phyloP scores from a whole-genome alignment of 2,113 vertebrate species.

The Saguinus midas region DNA sequence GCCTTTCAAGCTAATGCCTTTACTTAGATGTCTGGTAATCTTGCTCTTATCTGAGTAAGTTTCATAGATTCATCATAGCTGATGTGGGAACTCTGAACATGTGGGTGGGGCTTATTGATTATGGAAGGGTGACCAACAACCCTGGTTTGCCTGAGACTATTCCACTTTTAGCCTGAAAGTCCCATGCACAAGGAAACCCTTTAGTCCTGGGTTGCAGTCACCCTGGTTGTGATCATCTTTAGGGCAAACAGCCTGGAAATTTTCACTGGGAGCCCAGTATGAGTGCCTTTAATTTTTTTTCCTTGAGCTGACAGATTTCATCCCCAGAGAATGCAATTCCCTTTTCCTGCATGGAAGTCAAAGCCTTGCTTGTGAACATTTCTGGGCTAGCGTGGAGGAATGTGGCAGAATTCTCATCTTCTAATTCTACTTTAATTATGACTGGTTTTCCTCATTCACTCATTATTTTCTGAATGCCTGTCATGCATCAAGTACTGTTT shows the following conservation, averaged over 20 bases:
- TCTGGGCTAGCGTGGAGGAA: not conserved
- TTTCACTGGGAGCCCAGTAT: not conserved
- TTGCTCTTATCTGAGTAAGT: not conserved
- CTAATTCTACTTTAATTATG: not conserved
- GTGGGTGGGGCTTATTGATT: not conserved
- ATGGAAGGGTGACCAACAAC: not conserved
- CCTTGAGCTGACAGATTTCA: not conserved
- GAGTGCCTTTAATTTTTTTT: not conserved
- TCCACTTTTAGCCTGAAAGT: not conserved
- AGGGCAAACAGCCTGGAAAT: not conserved
- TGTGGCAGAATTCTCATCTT: constrained; percentile 21
- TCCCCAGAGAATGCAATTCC: not conserved
- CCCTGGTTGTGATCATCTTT: not conserved
- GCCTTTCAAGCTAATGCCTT: not conserved
- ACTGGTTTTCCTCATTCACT: not conserved
- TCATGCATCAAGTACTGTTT: not conserved
- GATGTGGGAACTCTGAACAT: not conserved
- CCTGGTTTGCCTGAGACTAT: not conserved
- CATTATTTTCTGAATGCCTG: not conserved
- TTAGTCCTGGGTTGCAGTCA: not conserved
- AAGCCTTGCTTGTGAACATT: not conserved
- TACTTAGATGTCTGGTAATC: not conserved
- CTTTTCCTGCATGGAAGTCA: not conserved
- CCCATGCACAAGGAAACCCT: not conserved
- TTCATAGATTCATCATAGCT: not conserved